Conservation (phyloP, 2,113 vertebrate species). For the Cephalophus harveyi region DNA sequence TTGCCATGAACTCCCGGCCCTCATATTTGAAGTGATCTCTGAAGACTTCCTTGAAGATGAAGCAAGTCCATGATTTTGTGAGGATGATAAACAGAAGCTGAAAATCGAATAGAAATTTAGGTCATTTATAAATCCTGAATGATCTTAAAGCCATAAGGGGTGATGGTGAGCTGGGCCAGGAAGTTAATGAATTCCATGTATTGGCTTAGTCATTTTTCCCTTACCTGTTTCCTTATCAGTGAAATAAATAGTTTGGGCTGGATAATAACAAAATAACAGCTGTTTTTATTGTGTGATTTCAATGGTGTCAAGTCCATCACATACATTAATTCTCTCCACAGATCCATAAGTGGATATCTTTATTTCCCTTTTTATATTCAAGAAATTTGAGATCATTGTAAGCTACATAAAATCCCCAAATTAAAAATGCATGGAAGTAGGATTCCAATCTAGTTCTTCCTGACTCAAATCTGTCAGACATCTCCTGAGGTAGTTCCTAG, state of each 20-base stretch:
- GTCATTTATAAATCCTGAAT: not conserved
- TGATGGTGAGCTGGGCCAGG: not conserved
- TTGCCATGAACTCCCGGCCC: accelerated
- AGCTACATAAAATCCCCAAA: not conserved
- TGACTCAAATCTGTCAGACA: not conserved
- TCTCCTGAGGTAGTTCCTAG: not conserved
- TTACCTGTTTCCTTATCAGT: not conserved
- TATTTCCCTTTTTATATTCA: not conserved
- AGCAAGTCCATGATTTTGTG: not conserved
- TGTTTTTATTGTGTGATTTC: not conserved
- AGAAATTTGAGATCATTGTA: not conserved
- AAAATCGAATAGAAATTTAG: not conserved
- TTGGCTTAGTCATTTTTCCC: not conserved
- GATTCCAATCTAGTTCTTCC: not conserved
- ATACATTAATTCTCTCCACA: not conserved
- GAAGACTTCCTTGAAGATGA: not conserved
- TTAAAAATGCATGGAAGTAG: not conserved
- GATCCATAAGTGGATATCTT: not conserved
- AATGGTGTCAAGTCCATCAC: not conserved
- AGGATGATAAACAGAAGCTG: not conserved
- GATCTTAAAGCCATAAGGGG: not conserved
- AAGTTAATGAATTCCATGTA: not conserved
- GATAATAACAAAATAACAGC: not conserved
- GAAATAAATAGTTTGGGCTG: not conserved
- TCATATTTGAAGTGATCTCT: not conserved